Evolutionary conservation across 2,888 invertebrate species (phyloP).

Genomic region (Lasioglossum villosulum): DNA sequence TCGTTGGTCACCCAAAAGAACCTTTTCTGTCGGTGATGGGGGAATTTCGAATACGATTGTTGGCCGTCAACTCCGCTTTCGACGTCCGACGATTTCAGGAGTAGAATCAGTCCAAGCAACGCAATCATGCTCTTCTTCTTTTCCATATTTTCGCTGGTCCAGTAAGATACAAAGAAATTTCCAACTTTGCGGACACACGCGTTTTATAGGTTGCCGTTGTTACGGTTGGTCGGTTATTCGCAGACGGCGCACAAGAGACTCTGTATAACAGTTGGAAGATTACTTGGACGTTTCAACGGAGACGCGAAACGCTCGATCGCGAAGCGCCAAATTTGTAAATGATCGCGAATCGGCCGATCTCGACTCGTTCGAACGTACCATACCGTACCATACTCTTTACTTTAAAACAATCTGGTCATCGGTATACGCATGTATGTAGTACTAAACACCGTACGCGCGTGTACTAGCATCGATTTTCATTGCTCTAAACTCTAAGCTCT

Average conservation of each 20-base stretch:
- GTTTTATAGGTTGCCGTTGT: not conserved
- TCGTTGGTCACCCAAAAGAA: conserved; percentile 94
- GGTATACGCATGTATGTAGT: no score
- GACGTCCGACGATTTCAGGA: conserved; percentile 51
- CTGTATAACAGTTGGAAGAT: not conserved
- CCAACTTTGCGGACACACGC: no score
- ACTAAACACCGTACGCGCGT: not conserved
- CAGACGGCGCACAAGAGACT: not conserved
- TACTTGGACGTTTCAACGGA: not conserved
- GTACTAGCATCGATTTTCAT: not conserved
- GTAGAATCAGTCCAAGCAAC: conserved; percentile 65
- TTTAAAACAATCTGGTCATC: no score
- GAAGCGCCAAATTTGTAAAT: no score
- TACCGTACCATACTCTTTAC: no score
- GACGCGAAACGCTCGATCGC: no score
- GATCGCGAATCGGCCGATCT: not conserved
- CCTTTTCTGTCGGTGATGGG: conserved; percentile 92
- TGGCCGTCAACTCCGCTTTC: conserved; percentile 34
- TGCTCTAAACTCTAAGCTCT: not conserved
- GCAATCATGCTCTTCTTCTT: conserved; percentile 39
- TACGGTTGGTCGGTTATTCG: not conserved
- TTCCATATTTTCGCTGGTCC: conserved; percentile 16
- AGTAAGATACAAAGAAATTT: not conserved
- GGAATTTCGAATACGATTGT: conserved; percentile 33
- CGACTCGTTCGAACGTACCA: not conserved